phyloP scores from a whole-genome alignment of 2,888 invertebrate species.

The Eretmocerus hayati region DNA sequence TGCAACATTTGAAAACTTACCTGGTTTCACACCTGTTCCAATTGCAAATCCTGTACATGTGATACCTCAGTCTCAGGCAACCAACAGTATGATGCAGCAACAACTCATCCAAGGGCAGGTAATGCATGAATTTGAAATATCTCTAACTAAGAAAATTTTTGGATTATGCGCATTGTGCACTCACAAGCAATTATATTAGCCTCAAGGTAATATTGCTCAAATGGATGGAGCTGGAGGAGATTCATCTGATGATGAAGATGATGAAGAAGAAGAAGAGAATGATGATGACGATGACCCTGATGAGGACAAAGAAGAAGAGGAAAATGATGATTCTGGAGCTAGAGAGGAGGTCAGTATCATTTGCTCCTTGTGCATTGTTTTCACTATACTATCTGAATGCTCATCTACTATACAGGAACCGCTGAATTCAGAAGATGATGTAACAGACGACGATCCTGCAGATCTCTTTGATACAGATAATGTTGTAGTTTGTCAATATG shows the following conservation, averaged over 20 bases:
- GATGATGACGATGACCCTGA: slow-evolving; percentile 51
- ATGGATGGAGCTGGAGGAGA: slow-evolving; percentile 60
- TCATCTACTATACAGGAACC: slow-evolving; percentile 87
- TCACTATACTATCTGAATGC: slow-evolving; percentile 10
- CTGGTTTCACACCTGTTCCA: slow-evolving; percentile 42
- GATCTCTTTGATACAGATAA: slow-evolving; percentile 98
- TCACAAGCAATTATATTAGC: slow-evolving; percentile 6
- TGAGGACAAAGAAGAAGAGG: slow-evolving; percentile 48
- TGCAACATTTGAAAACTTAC: slow-evolving; percentile 61
- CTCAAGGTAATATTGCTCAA: slow-evolving; percentile 44
- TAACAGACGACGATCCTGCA: slow-evolving; percentile 89
- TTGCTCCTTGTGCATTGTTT: not conserved
- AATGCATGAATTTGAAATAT: too few relatives aligned
- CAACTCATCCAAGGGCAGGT: slow-evolving; percentile 36
- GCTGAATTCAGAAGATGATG: slow-evolving; percentile 93
- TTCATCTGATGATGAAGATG: slow-evolving; percentile 71
- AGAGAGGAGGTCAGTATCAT: slow-evolving; percentile 39
- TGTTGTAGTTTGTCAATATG: slow-evolving; percentile 99
- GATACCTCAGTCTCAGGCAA: slow-evolving; percentile 33
- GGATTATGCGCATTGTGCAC: too few relatives aligned
- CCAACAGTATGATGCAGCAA: slow-evolving; percentile 33
- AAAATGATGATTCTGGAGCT: slow-evolving; percentile 43
- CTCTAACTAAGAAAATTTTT: too few relatives aligned
- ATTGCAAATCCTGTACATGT: slow-evolving; percentile 38
- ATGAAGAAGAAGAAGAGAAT: slow-evolving; percentile 64